phyloP scores from a whole-genome alignment of 2,888 invertebrate species.

The Eristalinus aeneus region DNA sequence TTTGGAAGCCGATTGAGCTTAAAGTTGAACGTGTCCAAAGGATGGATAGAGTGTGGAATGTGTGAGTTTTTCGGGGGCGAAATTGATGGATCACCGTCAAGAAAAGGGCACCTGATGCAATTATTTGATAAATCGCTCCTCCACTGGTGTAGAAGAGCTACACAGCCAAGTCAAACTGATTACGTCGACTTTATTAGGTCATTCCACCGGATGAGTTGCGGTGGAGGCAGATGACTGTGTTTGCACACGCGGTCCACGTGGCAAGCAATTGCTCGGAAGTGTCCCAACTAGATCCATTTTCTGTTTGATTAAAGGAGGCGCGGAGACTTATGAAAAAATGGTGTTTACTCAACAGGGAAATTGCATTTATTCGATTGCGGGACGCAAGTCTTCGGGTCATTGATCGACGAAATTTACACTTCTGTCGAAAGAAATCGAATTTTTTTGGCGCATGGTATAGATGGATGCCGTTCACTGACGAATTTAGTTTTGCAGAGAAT shows the following conservation, averaged over 20 bases:
- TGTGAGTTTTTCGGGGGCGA: background rate
- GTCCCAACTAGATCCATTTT: background rate
- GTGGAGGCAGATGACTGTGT: background rate
- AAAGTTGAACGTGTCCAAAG: background rate
- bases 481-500: no score
- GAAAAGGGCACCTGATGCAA: conserved; percentile 25
- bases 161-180: background rate
- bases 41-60: background rate
- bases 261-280: background rate
- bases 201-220: background rate
- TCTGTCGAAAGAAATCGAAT: no score
- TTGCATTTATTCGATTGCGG: background rate
- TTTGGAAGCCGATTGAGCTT: conserved; percentile 18
- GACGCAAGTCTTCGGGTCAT: background rate
- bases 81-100: conserved; percentile 37
- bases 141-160: background rate
- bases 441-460: no score
- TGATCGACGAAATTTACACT: background rate
- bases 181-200: background rate
- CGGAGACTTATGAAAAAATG: background rate
- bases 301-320: background rate
- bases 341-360: background rate
- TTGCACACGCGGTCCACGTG: background rate
- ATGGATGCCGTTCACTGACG: no score
- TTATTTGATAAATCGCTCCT: conserved; percentile 24